These are phyloP conservation scores for Ascaphus truei DNA, from an alignment of 2,113 vertebrate species.

Conservation along the genomic window DNA sequence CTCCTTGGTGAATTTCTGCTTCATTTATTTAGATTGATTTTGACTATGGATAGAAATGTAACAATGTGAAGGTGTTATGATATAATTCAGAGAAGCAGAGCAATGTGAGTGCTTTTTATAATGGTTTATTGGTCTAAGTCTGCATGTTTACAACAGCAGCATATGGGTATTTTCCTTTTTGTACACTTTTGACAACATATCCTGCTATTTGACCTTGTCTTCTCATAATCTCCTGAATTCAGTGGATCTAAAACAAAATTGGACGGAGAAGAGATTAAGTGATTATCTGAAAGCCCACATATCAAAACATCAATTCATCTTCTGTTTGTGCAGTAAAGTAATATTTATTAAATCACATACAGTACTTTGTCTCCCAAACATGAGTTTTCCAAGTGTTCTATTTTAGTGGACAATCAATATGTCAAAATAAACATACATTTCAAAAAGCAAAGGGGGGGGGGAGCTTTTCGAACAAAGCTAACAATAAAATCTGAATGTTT, in stretches of 20 bases:
- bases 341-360: conserved; percentile 24
- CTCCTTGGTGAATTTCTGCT: no score
- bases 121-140: neutral
- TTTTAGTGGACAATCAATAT: conserved; percentile 9
- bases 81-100: no score
- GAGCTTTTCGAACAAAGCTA: neutral
- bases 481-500: neutral
- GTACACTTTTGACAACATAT: conserved; percentile 15
- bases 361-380: neutral
- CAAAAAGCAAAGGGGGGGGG: neutral
- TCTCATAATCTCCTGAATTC: conserved; percentile 29
- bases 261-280: conserved; percentile 26
- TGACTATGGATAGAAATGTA: no score
- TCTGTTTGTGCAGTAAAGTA: conserved; percentile 21
- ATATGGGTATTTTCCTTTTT: conserved; percentile 6
- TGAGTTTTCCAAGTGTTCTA: conserved; percentile 17
- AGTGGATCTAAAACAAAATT: conserved; percentile 32
- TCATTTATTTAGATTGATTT: no score
- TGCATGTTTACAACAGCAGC: neutral
- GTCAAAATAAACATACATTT: conserved; percentile 11
- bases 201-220: conserved; percentile 31
- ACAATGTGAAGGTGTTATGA: no score
- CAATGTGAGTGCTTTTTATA: no score
- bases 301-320: conserved; percentile 31
- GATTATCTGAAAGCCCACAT: conserved; percentile 24